Conservation (phyloP, 2,888 invertebrate genomes). For the Neoitamus cyanurus region DNA sequence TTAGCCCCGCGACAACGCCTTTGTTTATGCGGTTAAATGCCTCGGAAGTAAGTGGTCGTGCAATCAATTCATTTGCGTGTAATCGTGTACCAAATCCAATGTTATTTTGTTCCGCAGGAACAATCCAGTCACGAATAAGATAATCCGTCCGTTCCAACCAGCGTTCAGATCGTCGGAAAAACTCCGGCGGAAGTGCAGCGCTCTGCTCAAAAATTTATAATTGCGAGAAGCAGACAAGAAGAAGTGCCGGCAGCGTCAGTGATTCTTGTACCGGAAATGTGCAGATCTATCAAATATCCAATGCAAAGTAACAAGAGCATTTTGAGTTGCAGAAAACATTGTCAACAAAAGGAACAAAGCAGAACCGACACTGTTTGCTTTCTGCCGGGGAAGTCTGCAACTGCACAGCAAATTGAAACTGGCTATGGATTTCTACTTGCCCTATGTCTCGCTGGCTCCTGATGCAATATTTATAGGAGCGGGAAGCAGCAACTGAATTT, state of each 20-base stretch:
- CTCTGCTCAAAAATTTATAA: background rate
- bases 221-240: background rate
- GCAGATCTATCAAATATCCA: slow-evolving; percentile 17
- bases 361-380: slow-evolving; percentile 1
- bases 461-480: slow-evolving; percentile 28
- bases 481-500: slow-evolving; percentile 9
- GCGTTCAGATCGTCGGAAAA: background rate
- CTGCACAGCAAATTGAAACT: slow-evolving; percentile 21
- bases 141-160: background rate
- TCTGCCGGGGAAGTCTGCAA: background rate
- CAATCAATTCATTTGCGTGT: background rate
- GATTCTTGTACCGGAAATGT: slow-evolving; percentile 17
- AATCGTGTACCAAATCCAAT: background rate
- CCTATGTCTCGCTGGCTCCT: background rate
- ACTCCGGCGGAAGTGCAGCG: background rate
- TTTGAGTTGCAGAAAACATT: slow-evolving; percentile 20
- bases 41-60: background rate
- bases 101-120: background rate
- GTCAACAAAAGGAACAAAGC: slow-evolving; percentile 15
- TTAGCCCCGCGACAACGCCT: background rate
- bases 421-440: slow-evolving; percentile 26
- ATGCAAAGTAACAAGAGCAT: slow-evolving; percentile 3
- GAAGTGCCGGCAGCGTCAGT: background rate
- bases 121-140: background rate
- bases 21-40: background rate